Percentiles rank a stretch among this genome's conserved stretches.
Conservation (phyloP, 2,797 vertebrate genomes). For the Xenentodon cancila region DNA sequence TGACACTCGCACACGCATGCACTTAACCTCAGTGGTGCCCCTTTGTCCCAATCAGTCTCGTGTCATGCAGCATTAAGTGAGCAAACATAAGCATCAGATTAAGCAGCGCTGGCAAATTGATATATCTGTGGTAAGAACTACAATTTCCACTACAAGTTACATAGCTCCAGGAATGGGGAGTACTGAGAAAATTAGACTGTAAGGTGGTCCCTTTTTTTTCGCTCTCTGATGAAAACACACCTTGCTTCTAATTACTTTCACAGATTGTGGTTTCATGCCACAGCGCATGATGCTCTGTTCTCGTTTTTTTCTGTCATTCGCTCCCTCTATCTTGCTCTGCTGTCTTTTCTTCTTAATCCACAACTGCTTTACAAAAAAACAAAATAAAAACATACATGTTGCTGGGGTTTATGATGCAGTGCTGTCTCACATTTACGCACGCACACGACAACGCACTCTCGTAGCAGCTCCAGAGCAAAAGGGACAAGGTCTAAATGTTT, state of each 20-base stretch:
- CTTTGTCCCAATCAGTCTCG: conserved; percentile 52
- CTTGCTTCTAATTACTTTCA: conserved; percentile 72
- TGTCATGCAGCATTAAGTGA: conserved; percentile 43
- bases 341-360: conserved; percentile 11
- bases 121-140: conserved; percentile 33
- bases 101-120: conserved; percentile 32
- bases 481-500: conserved; percentile 71
- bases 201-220: conserved; percentile 18
- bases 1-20: conserved; percentile 44
- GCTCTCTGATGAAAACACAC: conserved; percentile 62
- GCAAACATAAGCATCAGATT: conserved; percentile 39
- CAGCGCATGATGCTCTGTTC: conserved; percentile 39
- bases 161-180: conserved; percentile 40
- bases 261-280: conserved; percentile 71
- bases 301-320: conserved; percentile 23
- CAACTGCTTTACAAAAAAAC: conserved; percentile 25
- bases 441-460: conserved; percentile 30
- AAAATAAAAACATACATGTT: conserved; percentile 49
- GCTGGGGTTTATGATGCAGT: conserved; percentile 18
- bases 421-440: conserved; percentile 23
- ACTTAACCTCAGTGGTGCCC: conserved; percentile 56
- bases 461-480: conserved; percentile 38
- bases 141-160: conserved; percentile 34
- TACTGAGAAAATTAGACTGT: conserved; percentile 51
- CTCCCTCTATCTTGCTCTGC: conserved; percentile 1